Conservation (phyloP, 2,888 invertebrate species). For the Loripinus fragilis region DNA sequence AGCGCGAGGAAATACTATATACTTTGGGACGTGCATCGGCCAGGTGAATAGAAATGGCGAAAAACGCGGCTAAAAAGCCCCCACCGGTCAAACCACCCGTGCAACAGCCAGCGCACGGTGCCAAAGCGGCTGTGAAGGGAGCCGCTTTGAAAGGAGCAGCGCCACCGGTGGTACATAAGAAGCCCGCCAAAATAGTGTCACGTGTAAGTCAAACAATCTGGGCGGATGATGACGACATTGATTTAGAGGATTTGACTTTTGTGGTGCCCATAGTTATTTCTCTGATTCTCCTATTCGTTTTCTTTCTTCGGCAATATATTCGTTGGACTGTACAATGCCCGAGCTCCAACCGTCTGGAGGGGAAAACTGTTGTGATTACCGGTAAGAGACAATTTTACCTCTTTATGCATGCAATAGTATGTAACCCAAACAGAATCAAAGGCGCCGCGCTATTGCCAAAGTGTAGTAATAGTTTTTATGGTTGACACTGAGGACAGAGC, state of each 20-base stretch:
- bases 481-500: no score
- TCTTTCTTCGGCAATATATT: conserved; percentile 72
- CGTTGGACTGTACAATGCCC: conserved; percentile 71
- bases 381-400: no score
- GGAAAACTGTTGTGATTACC: conserved; percentile 77
- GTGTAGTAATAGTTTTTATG: no score
- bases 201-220: conserved; percentile 44
- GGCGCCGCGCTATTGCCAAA: no score
- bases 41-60: background rate
- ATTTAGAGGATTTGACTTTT: conserved; percentile 62
- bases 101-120: background rate
- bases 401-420: no score
- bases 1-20: background rate
- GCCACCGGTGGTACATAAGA: background rate
- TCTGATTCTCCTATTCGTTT: conserved; percentile 65
- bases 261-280: conserved; percentile 69
- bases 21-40: background rate
- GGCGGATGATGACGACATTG: conserved; percentile 55
- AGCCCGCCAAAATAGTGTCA: conserved; percentile 15
- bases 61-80: background rate
- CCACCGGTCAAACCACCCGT: background rate
- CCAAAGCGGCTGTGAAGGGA: background rate
- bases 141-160: background rate
- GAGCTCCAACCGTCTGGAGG: conserved; percentile 71
- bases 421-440: no score